Conservation (phyloP, 1,140 invertebrate species). For the Drosophila dunni region DNA sequence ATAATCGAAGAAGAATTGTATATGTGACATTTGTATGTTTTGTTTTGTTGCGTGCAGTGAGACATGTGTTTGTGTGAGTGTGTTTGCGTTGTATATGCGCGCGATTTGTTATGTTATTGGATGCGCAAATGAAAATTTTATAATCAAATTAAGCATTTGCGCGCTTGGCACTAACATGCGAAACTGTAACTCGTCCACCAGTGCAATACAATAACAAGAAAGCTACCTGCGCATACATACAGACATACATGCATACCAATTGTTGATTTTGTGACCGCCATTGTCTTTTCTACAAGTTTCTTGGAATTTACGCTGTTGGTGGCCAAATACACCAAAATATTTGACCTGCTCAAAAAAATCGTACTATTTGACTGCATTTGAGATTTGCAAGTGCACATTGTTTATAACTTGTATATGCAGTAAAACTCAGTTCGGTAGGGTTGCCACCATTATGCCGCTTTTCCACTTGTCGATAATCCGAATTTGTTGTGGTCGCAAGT, state of each 20-base stretch:
- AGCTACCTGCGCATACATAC: neutral
- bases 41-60: conserved; percentile 20
- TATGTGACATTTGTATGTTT: conserved; percentile 13
- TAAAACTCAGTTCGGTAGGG: conserved; percentile 1
- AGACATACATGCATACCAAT: neutral
- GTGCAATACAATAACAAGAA: conserved; percentile 5
- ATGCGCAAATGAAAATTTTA: conserved; percentile 59
- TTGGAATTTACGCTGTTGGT: no score
- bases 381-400: conserved; percentile 14
- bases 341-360: neutral
- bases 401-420: conserved; percentile 24
- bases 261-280: conserved; percentile 15
- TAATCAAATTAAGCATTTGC: conserved; percentile 64
- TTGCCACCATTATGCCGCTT: conserved; percentile 12
- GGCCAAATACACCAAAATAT: neutral
- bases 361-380: neutral
- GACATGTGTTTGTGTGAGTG: conserved; percentile 21
- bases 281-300: conserved; percentile 8
- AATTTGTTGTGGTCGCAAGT: neutral
- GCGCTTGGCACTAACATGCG: conserved; percentile 14
- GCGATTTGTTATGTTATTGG: conserved; percentile 72
- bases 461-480: neutral
- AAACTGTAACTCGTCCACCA: conserved; percentile 18
- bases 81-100: conserved; percentile 26
- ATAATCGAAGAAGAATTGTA: neutral